Base-by-base conservation (phyloP, 2,888 invertebrate genomes). In the Polyommatus iphigenia region DNA sequence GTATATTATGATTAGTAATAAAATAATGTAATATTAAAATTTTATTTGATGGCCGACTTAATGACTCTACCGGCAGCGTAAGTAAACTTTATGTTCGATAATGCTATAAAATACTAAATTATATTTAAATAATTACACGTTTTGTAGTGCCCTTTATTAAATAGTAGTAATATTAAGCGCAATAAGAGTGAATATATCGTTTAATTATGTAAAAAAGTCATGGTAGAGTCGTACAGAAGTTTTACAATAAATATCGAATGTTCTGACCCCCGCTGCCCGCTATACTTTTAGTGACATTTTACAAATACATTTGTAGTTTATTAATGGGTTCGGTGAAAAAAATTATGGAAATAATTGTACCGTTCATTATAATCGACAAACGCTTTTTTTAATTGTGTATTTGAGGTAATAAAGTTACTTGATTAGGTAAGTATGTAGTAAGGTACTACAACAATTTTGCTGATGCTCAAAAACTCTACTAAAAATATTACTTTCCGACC, bases 71-170 rank as follows among this genome's bases (percentile, higher is more conserved):
- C 20, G 46, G 46, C 24, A 20, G 20, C 73, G 29, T 67, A 32
- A 32, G 29, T 67, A 32, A 67, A 67, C 29, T 29, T 67, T 32
- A 67, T 67, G 18, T 29, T 67, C 6, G 20, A 72, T 72, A 41
- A 41, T 72, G n/a, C 7, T 41, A 41, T 72, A 41, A 72, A 72
- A 72, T 72, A 72, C n/a, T 41, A n/a, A n/a, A 67, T 75, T 24
- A 50, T 24, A 50, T 20, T 46, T 20, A 15, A 75, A 75, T 75
- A 54, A 75, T 75, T 50, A 50, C 15, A 72, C 24, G 18, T 15
- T 72, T 72, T 54, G 57, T 72, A 77, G 72, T 71, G 18, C 20
- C 57, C 57, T 77, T 54, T 5, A 54, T 57, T 50, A 62, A 77
- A 77, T 24, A 36, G 5, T 36, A 54, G 10, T 77, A 77, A 72